Evolutionary conservation across 2,888 invertebrate species (phyloP), one percentile per base, ranked within the genome.

Genomic region (Agrochola lota): DNA sequence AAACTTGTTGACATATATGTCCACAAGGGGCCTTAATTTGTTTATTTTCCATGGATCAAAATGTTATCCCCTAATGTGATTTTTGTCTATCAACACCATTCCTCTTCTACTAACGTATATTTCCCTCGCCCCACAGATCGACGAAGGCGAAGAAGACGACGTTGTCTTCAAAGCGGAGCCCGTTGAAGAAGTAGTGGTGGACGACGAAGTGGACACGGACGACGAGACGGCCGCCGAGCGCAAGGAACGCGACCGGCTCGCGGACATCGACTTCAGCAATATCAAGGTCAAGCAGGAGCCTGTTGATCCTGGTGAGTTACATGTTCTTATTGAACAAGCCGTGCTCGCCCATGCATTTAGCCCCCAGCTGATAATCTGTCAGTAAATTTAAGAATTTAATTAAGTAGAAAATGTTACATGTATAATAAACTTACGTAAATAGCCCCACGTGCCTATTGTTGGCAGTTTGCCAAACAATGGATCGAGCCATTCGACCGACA

Each of bases 201-300:
- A 98, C 59, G 98, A 98, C 84, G 97, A 97, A 74, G 97, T 95
- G n/a, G 97, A 97, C 83, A 97, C 97, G 0, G 97, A 98, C 85
- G 97, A 97, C 77, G 97, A 97, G 90, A 96, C 96, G 1, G 72
- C 85, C 11, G 94, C 91, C 52, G 88, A 89, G 69, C 91, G 96
- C 52, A 90, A 87, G 7, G 90, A 89, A 67, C 81, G 96, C 4
- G 96, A 97, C 91, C 82, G 90, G 0, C 90, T 84, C 12, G 94
- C 92, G 0, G 89, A 87, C 52, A 78, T 93, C 6, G 95, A 96
- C 91, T 94, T 96, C 87, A 90, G 93, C 26, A 94, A 92, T 70
- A 93, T 98, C 40, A 97, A 97, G 94, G 97, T 98, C 86, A 98
- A 98, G 90, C 97, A 97, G 91, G 98, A 98, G 91, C 98, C 98